Evolutionary conservation across 2,113 vertebrate genomes (phyloP), one percentile per base, ranked within the genome.

Genomic region (Eclectus roratus): DNA sequence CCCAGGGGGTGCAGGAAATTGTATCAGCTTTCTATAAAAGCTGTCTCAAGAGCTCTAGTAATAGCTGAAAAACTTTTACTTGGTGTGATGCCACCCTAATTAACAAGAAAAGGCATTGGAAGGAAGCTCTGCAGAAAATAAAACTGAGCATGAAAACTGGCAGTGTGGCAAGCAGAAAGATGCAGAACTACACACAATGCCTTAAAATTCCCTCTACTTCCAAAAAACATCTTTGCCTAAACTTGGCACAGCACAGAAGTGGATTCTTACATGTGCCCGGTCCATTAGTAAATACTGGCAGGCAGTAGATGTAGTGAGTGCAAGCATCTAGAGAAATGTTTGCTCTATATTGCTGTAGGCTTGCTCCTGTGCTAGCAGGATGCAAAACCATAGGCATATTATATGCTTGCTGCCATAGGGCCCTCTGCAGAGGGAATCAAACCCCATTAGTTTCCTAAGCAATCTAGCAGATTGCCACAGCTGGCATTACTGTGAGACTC

Each of bases 21-120:
- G 47, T 74, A 91, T 90, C 88, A 95, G 55, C 74, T 94, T 93
- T 86, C 90, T 58, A 47, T 46, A 88, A 87, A 82, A 86, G 49
- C 87, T 95, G 60, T 66, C 90, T 94, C 85, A 81, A 64, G 88
- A 93, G 85, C 74, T 70, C 68, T 60, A 47, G 68, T 17, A 93
- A 88, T 43, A 92, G 50, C 91, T 81, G 56, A 50, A 93, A 94
- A 64, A 29, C 74, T 91, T 93, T 72, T 49, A 49, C 55, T 96
- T 96, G 95, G 94, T 76, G 0, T 10, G 8, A 28, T 69, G 80
- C 94, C 84, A 61, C 31, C 37, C 68, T 73, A 79, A 94, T 94
- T 93, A 94, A 76, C 35, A 68, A 73, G 64, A 69, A 93, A 65
- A 95, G 18, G 23, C 69, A 10, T 7, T 63, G 64, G 31, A 33